Evolutionary conservation across 53 echinoderm and acorn worm genomes (phyloP), one percentile per base, ranked within the genome.

Genomic region (Mesocentrotus franciscanus): DNA sequence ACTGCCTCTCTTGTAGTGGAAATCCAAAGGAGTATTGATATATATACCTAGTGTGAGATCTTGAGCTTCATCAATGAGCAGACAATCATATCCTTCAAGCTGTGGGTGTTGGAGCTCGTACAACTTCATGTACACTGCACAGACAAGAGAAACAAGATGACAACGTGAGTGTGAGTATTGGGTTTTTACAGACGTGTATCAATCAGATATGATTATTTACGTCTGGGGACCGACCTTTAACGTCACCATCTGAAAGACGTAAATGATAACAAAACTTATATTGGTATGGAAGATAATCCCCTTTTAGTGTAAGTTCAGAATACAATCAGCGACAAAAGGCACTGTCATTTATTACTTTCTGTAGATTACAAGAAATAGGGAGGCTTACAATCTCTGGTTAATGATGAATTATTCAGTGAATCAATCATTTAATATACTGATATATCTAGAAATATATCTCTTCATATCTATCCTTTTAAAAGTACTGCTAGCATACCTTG

Each of bases 41-140:
- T 5, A 60, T 84, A 78, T 94, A 98, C 99, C 99, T 96, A 97
- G 96, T 18, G 99, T 98, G 30, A 97, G 96, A 87, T 98, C 99
- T 60, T 98, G 99, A 4, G 97, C 99, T 74, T 98, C 97, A 78
- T 98, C 99, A 79, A 98, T 98, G 18, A 98, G 96, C 22, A 98
- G 90, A 90, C 99, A 98, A 83, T 98, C 96, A 66, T 93, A 95
- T 34, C 95, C 89, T 15, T 89, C 35, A 24, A 96, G 56, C 71
- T 61, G 32, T 0, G 99, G 97, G 30, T 98, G 92, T 70, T 90
- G 95, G 55, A 98, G 95, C 74, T 98, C 97, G 84, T 96, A 98
- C 30, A 98, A 36, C 96, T 98, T 98, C 93, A 98, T 90, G 90
- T 98, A 98, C 27, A 95, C 98, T 98, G 95, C 17, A 71, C 60